Evolutionary conservation across 2,113 vertebrate species (phyloP).

Genomic region (Phodopus roborovskii): DNA sequence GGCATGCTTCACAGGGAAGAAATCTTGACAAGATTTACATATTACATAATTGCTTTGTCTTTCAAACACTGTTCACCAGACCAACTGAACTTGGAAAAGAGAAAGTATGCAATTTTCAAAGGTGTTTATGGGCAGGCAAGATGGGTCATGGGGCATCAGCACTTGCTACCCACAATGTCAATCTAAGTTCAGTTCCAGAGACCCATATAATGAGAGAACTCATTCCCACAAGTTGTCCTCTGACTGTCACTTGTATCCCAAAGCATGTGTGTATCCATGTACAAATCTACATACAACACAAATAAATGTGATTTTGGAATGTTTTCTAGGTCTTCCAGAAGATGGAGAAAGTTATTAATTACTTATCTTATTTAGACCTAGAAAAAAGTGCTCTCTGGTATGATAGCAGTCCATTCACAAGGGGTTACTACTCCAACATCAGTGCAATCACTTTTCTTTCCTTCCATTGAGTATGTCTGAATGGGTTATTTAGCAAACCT

Average conservation of each 20-base stretch:
- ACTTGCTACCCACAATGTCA: too few relatives aligned
- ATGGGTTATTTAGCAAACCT: not conserved
- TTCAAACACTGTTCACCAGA: not conserved
- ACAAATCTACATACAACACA: not conserved
- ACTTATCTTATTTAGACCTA: not conserved
- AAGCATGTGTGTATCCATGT: not conserved
- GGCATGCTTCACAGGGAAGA: not conserved
- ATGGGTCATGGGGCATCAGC: not conserved
- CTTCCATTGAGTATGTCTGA: not conserved
- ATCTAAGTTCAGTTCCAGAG: not conserved
- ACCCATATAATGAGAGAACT: not conserved
- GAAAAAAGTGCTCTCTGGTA: not conserved
- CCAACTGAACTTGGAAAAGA: conserved; percentile 1
- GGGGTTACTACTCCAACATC: not conserved
- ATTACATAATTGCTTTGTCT: not conserved
- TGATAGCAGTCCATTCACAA: not conserved
- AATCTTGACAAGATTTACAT: not conserved
- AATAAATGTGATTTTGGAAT: not conserved
- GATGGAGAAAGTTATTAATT: not conserved
- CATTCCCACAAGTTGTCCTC: not conserved
- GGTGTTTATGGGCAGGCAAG: not conserved
- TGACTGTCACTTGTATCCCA: too few relatives aligned
- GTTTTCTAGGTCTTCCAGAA: not conserved
- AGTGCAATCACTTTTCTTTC: not conserved
- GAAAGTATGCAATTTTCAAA: not conserved